Conservation (phyloP, 1,140 invertebrate species). For the Liolophura sinensis region DNA sequence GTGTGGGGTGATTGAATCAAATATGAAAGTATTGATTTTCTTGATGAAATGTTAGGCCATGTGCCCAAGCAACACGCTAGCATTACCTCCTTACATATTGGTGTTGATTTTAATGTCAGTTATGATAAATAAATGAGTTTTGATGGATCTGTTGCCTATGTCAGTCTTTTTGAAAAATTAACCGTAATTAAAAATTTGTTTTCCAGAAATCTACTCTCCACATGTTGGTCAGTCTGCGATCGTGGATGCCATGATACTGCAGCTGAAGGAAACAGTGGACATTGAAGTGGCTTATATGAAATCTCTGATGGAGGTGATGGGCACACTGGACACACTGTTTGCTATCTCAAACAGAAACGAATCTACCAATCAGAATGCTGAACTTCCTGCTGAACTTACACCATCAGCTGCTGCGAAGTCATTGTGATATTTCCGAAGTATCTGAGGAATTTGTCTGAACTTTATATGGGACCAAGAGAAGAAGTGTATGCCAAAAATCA, state of each 20-base stretch:
- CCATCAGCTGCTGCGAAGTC: too few relatives aligned
- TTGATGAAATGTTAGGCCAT: constrained; percentile 14
- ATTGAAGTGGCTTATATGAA: constrained; percentile 68
- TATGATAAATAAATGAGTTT: background rate
- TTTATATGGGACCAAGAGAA: too few relatives aligned
- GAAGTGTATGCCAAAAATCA: too few relatives aligned
- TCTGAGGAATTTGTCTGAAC: too few relatives aligned
- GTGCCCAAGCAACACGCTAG: background rate
- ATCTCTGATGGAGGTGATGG: constrained; percentile 56
- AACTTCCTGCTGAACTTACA: too few relatives aligned
- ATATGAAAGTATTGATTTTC: constrained; percentile 11
- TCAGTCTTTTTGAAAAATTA: background rate
- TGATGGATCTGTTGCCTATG: too few relatives aligned
- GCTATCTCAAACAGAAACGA: constrained; percentile 24
- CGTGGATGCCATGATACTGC: constrained; percentile 65
- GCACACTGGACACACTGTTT: constrained; percentile 52
- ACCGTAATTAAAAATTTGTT: background rate
- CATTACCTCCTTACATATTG: background rate
- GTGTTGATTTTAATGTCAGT: background rate
- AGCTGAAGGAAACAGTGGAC: constrained; percentile 66
- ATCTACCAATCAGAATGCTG: too few relatives aligned
- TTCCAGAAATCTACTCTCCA: constrained; percentile 42
- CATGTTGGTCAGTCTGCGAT: constrained; percentile 57
- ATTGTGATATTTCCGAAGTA: too few relatives aligned
- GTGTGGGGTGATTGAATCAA: background rate